phyloP scores from a whole-genome alignment of 2,888 invertebrate species.

The Allolobophora icterica region DNA sequence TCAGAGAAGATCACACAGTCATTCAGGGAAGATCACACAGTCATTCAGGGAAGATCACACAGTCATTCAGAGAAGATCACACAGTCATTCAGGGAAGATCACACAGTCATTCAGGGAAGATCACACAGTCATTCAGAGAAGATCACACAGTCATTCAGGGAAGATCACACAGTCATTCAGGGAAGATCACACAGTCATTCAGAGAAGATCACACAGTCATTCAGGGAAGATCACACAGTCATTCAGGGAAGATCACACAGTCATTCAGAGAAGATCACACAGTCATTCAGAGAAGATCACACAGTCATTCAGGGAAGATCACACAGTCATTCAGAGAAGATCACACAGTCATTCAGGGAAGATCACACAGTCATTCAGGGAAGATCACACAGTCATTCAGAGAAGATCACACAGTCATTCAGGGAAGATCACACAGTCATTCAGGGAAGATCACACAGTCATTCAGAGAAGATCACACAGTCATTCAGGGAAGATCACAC shows the following conservation, averaged over 20 bases:
- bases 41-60: neutral
- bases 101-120: neutral
- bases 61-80: neutral
- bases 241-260: neutral
- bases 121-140: neutral
- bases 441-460: neutral
- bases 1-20: neutral
- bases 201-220: neutral
- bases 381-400: neutral
- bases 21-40: neutral
- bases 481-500: neutral
- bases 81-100: neutral
- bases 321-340: neutral
- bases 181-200: neutral
- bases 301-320: neutral
- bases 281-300: neutral
- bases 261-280: neutral
- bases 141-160: neutral
- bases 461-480: neutral
- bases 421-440: neutral
- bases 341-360: neutral
- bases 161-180: neutral
- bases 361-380: neutral
- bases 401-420: neutral
- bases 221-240: neutral